These are phyloP conservation scores for Scatophagus argus DNA, from an alignment of 2,113 vertebrate species.

Conservation along the genomic window DNA sequence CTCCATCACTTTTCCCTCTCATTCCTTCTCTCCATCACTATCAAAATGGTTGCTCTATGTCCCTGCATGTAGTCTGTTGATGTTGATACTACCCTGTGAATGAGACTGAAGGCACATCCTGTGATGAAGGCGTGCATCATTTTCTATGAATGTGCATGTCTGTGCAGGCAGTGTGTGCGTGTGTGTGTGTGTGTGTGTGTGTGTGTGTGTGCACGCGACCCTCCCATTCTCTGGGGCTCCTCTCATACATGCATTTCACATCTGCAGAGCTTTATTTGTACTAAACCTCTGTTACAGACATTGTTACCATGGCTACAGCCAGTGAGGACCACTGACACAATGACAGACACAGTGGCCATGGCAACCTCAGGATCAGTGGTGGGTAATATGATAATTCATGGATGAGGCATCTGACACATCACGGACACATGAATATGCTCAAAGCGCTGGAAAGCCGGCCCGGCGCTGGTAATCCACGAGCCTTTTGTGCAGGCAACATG, in stretches of 20 bases:
- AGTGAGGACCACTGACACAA: conserved; percentile 82
- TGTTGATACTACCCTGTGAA: conserved; percentile 29
- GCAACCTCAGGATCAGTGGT: conserved; percentile 80
- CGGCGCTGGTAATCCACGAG: conserved; percentile 61
- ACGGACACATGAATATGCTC: conserved; percentile 67
- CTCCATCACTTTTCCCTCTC: conserved; percentile 24
- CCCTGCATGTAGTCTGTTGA: conserved; percentile 48
- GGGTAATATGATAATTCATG: conserved; percentile 81
- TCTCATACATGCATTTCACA: conserved; percentile 62
- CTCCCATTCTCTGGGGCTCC: conserved; percentile 57
- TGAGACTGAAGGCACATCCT: conserved; percentile 2
- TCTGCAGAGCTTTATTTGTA: conserved; percentile 79
- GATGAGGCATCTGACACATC: conserved; percentile 71
- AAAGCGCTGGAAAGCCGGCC: conserved; percentile 51
- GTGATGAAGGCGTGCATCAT: conserved; percentile 27
- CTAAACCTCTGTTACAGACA: conserved; percentile 76
- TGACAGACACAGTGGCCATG: conserved; percentile 83
- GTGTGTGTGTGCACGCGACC: not conserved
- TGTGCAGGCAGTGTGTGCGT: not conserved
- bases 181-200: conserved; percentile 4
- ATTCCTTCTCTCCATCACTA: conserved; percentile 36
- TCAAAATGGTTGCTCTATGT: conserved; percentile 73
- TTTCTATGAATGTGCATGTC: conserved; percentile 16
- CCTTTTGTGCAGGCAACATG: conserved; percentile 57
- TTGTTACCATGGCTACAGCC: conserved; percentile 82